Percentiles rank a stretch among this genome's conserved stretches.
Conservation (phyloP, 2,797 vertebrate genomes). For the Arrhamphus sclerolepis region DNA sequence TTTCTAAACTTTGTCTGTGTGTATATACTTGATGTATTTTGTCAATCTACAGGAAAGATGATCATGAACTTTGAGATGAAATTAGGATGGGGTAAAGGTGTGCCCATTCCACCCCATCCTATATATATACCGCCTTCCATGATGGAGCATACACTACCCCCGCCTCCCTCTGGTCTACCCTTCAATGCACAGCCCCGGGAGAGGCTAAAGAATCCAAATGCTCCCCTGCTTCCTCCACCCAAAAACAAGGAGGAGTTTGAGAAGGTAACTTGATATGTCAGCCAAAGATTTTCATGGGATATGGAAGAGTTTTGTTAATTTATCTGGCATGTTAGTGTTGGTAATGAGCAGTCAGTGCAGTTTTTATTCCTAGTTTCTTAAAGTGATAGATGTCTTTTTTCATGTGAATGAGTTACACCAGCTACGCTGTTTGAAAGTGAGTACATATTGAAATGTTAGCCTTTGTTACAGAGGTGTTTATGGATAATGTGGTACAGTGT, state of each 20-base stretch:
- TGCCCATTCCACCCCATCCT: conserved; percentile 98
- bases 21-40: conserved; percentile 10
- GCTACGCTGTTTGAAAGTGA: conserved; percentile 49
- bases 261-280: conserved; percentile 91
- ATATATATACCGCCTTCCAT: conserved; percentile 99
- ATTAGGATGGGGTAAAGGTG: conserved; percentile 99
- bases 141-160: conserved; percentile 99
- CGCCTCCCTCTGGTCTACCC: conserved; percentile 96
- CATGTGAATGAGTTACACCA: conserved; percentile 40
- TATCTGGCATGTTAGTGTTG: conserved; percentile 64
- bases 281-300: conserved; percentile 53
- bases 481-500: conserved; percentile 52
- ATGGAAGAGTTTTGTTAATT: conserved; percentile 56
- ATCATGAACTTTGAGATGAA: conserved; percentile 99
- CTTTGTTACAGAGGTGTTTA: conserved; percentile 50
- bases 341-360: conserved; percentile 46
- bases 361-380: conserved; percentile 38
- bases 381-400: conserved; percentile 37
- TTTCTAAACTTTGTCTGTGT: not conserved
- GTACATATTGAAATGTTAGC: conserved; percentile 52
- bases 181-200: conserved; percentile 98
- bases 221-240: conserved; percentile 92
- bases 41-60: conserved; percentile 89
- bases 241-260: conserved; percentile 99
- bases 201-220: conserved; percentile 95